Percentiles rank a stretch among this genome's conserved stretches.
Conservation (phyloP, 2,888 invertebrate genomes). For the Slavum lentiscoides region DNA sequence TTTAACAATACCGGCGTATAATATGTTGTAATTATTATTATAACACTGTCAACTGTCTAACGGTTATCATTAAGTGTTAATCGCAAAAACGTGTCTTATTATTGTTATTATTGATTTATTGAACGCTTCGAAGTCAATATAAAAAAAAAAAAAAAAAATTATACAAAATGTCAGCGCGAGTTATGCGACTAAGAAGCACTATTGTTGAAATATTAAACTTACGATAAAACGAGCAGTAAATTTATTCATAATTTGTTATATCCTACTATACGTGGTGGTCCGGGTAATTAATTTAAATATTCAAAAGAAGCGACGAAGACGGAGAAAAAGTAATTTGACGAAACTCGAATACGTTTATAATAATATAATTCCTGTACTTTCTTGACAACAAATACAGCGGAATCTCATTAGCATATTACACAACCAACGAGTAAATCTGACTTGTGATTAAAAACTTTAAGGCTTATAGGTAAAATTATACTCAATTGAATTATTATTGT, state of each 20-base stretch:
- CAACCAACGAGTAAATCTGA: background rate
- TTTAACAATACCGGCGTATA: too few species aligned
- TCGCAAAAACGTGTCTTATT: too few species aligned
- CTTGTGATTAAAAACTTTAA: constrained; percentile 13
- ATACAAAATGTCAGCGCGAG: background rate
- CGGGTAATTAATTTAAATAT: constrained; percentile 38
- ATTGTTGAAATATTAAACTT: background rate
- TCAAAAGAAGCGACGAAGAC: constrained; percentile 21
- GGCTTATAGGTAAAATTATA: background rate
- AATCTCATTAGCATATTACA: constrained; percentile 18
- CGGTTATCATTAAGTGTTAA: too few species aligned
- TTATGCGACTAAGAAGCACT: background rate
- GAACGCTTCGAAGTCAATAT: background rate
- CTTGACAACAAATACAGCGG: background rate
- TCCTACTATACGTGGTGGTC: background rate
- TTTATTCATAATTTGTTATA: constrained; percentile 19
- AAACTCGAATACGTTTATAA: constrained; percentile 4
- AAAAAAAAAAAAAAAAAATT: background rate
- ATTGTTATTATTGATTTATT: too few species aligned
- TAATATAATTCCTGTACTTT: constrained; percentile 15
- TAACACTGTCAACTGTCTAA: too few species aligned
- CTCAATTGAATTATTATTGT: constrained; percentile 3
- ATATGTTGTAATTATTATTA: too few species aligned
- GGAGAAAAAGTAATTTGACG: constrained; percentile 1
- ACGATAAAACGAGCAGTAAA: background rate